phyloP scores from a whole-genome alignment of 2,888 invertebrate genomes.

The Rhyacophila evoluta region DNA sequence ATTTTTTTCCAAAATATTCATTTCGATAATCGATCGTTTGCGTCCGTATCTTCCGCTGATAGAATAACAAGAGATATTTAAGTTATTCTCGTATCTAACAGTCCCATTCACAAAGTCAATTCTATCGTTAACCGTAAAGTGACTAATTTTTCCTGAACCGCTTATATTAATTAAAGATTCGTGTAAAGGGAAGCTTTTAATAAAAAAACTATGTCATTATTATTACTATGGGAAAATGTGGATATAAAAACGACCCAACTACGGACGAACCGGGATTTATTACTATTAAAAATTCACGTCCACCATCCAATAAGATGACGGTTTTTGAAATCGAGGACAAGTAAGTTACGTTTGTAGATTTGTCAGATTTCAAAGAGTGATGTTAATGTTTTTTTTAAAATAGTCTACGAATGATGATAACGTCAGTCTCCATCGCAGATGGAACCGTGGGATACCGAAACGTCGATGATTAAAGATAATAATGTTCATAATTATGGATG shows the following conservation, averaged over 20 bases:
- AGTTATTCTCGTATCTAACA: slow-evolving; percentile 49
- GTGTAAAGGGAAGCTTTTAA: slow-evolving; percentile 12
- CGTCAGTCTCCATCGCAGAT: background rate
- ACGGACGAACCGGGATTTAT: slow-evolving; percentile 14
- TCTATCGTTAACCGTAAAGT: slow-evolving; percentile 15
- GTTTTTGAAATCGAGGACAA: background rate
- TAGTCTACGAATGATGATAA: background rate
- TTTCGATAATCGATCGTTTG: background rate
- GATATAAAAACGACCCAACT: slow-evolving; percentile 9
- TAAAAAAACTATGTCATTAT: slow-evolving; percentile 8
- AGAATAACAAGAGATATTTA: slow-evolving; percentile 34
- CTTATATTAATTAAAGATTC: slow-evolving; percentile 17
- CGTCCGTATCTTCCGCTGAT: background rate
- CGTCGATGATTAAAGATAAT: background rate
- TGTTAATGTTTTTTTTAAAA: background rate
- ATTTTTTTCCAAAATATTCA: slow-evolving; percentile 23
- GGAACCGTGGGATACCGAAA: slow-evolving; percentile 24
- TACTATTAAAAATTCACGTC: background rate
- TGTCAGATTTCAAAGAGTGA: background rate
- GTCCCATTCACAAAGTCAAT: slow-evolving; percentile 33
- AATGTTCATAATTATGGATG: too few species aligned
- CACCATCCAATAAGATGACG: slow-evolving; percentile 5
- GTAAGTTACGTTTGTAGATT: background rate
- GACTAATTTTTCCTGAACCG: background rate
- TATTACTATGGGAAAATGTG: slow-evolving; percentile 21